Base-by-base conservation (phyloP, 1,140 invertebrate genomes). In the Calliopsis andreniformis region DNA sequence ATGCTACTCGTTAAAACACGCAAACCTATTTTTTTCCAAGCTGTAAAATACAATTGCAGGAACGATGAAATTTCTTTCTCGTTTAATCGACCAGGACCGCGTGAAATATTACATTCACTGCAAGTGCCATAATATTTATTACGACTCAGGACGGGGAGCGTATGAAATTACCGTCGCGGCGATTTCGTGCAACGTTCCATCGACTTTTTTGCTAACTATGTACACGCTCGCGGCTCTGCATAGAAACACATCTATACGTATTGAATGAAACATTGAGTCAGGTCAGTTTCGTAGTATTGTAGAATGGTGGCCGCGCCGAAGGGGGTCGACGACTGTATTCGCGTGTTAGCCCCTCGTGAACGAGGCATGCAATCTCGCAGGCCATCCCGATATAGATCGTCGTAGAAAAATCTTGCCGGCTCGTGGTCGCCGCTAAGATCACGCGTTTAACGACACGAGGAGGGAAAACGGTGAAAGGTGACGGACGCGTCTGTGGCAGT, bases 291-390 rank as follows among this genome's bases (percentile, higher is more conserved):
- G 61, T 83, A 64, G 82, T 83, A 87, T 88, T 89, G 81, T 87
- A 82, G 80, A 84, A 85, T 56, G 68, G 35, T 70, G 80, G 51
- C 71, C 70, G 68, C 72, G 49, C 25, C 76, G 79, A 67, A 71
- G 51, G 77, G 80, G 89, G 89, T 90, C 89, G 88, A 89, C 86
- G 89, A 89, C 89, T 88, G 83, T 83, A 87, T 86, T 90, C 84
- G 89, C 89, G 89, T 90, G 89, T 80, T 76, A 86, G 83, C 81
- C 78, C 83, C 82, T 89, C 88, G 83, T 89, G 85, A 90, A 87
- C 78, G 75, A 73, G 43, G 53, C 62, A 78, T 78, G 56, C 80
- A 86, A 88, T 88, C 83, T 80, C n/a, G 83, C 82, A 87, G 78
- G 81, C 83, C 84, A 84, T 87, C 84, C 87, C 82, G 85, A 90